Evolutionary conservation across 2,888 invertebrate genomes (phyloP).

Genomic region (Eubasilissa splendida): DNA sequence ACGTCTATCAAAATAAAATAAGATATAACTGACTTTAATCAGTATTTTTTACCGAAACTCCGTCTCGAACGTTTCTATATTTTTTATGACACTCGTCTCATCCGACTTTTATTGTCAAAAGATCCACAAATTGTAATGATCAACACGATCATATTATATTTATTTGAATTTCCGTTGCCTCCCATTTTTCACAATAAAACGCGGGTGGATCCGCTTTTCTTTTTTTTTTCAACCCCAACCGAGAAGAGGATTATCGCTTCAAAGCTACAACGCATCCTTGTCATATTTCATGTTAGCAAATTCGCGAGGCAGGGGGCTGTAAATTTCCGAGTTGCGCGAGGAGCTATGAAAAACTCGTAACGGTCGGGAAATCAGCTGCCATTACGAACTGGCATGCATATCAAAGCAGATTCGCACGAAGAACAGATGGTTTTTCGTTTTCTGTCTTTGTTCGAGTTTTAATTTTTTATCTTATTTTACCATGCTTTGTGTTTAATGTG

Average conservation of each 20-base stretch:
- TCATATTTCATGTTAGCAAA: conserved; percentile 33
- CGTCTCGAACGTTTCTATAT: neutral
- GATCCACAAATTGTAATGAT: conserved; percentile 1
- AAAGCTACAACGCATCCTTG: conserved; percentile 23
- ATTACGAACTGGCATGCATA: conserved; percentile 49
- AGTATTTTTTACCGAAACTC: too few species aligned
- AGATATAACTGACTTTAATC: too few species aligned
- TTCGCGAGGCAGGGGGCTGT: conserved; percentile 14
- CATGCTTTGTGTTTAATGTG: conserved; percentile 27
- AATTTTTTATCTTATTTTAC: conserved; percentile 16
- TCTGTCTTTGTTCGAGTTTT: conserved; percentile 36
- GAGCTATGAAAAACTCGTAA: conserved; percentile 42
- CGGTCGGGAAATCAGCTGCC: conserved; percentile 49
- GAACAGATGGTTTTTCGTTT: conserved; percentile 48
- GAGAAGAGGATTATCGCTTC: conserved; percentile 17
- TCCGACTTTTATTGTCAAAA: neutral
- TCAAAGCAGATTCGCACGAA: conserved; percentile 41
- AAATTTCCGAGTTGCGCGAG: conserved; percentile 17
- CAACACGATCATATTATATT: conserved; percentile 12
- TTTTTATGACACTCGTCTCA: neutral
- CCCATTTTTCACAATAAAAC: conserved; percentile 29
- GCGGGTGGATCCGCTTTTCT: neutral
- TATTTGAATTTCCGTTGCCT: neutral
- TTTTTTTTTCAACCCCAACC: neutral
- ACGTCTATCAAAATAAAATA: too few species aligned